These are phyloP conservation scores for Chymomyza caudatula DNA, from an alignment of 2,888 invertebrate genomes.

Conservation along the genomic window DNA sequence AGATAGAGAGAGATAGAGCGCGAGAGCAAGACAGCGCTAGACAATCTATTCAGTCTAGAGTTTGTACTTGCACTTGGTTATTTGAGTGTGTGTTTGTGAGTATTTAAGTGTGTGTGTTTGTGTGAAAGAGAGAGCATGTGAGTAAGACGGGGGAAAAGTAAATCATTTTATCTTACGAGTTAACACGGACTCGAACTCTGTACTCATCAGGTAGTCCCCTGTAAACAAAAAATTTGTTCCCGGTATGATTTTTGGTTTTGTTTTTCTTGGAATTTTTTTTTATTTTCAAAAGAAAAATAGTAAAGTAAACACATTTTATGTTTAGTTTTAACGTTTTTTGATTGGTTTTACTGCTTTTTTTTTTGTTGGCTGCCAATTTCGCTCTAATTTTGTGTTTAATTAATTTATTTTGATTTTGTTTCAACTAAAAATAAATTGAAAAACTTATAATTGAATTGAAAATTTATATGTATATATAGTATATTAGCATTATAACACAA, in stretches of 20 bases:
- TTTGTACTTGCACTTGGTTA: slow-evolving; percentile 11
- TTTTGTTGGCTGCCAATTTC: neutral
- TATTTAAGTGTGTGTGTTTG: slow-evolving; percentile 1
- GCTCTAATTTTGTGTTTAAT: too few species aligned
- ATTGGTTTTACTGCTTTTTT: slow-evolving; percentile 4
- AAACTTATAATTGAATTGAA: slow-evolving; percentile 11
- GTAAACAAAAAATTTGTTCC: slow-evolving; percentile 78
- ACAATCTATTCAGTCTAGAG: neutral
- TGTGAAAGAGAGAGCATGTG: slow-evolving; percentile 46
- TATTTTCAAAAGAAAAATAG: slow-evolving; percentile 16
- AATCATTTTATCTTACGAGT: slow-evolving; percentile 84
- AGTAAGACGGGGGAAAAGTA: slow-evolving; percentile 62
- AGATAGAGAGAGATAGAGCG: slow-evolving; percentile 24
- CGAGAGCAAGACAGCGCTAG: too few species aligned
- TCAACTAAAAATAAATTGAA: slow-evolving; percentile 21
- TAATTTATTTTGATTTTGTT: slow-evolving; percentile 10
- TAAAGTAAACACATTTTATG: slow-evolving; percentile 2
- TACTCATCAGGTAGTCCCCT: slow-evolving; percentile 87
- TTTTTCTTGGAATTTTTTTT: slow-evolving; percentile 34
- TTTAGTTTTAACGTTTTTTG: slow-evolving; percentile 30
- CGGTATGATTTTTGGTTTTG: slow-evolving; percentile 67
- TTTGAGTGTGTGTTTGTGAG: slow-evolving; percentile 2
- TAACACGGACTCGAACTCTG: slow-evolving; percentile 91
- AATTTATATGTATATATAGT: slow-evolving; percentile 31
- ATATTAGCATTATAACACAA: slow-evolving; percentile 13